A percentile compares a stretch with the other conserved stretches of the same genome.
phyloP scores from a whole-genome alignment of 2,888 invertebrate genomes.

The Scotopteryx bipunctaria region DNA sequence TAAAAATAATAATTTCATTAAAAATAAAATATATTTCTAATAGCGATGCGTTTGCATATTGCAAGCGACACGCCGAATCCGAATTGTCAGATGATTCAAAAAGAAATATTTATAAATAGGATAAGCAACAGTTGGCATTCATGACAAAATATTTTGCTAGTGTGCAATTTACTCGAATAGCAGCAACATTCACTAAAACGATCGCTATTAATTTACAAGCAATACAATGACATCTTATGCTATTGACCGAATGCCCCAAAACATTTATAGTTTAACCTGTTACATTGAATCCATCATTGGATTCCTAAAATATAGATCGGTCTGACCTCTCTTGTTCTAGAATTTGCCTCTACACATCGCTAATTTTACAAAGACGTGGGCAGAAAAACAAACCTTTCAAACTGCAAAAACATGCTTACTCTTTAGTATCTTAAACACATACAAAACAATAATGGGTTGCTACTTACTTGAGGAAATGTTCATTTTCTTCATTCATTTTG shows the following conservation, averaged over 20 bases:
- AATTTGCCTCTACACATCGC: slow-evolving; percentile 14
- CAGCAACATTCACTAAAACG: slow-evolving; percentile 60
- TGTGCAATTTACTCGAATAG: slow-evolving; percentile 50
- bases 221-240: slow-evolving; percentile 40
- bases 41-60: neutral
- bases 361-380: slow-evolving; percentile 16
- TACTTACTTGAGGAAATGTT: slow-evolving; percentile 93
- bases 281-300: neutral
- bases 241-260: slow-evolving; percentile 58
- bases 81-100: neutral
- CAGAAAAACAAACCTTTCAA: slow-evolving; percentile 39
- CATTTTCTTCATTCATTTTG: slow-evolving; percentile 98
- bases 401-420: slow-evolving; percentile 50
- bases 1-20: too few relatives aligned
- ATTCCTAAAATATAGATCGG: slow-evolving; percentile 1
- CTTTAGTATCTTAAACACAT: slow-evolving; percentile 35
- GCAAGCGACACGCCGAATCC: too few relatives aligned
- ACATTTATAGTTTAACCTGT: slow-evolving; percentile 14
- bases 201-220: slow-evolving; percentile 54
- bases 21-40: too few relatives aligned
- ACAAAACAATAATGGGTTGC: slow-evolving; percentile 22
- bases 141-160: slow-evolving; percentile 45
- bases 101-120: neutral
- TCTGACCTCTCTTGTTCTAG: slow-evolving; percentile 2
- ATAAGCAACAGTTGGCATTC: slow-evolving; percentile 38